Evolutionary conservation across 2,113 vertebrate species (phyloP).

Genomic region (Gambusia affinis): DNA sequence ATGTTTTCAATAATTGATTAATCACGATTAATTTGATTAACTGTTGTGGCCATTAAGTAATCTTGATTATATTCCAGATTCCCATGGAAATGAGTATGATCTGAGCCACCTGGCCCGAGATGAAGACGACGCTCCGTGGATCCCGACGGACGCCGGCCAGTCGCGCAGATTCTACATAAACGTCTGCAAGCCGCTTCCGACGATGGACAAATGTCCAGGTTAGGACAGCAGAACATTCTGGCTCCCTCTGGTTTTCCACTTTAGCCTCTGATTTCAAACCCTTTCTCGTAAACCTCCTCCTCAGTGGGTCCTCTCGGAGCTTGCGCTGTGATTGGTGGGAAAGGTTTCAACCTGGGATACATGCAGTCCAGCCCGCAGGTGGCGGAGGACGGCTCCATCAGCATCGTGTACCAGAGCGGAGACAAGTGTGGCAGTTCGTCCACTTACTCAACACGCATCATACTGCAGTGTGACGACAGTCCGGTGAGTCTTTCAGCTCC

Average conservation of each 20-base stretch:
- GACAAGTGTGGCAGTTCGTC: slow-evolving; percentile 80
- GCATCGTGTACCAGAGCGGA: slow-evolving; percentile 88
- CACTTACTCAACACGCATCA: slow-evolving; percentile 89
- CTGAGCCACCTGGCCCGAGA: slow-evolving; percentile 86
- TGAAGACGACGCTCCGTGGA: slow-evolving; percentile 80
- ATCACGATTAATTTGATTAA: no score
- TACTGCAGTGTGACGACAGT: slow-evolving; percentile 88
- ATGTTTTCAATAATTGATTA: no score
- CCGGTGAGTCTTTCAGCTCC: slow-evolving; percentile 68
- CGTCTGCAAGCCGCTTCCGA: slow-evolving; percentile 89
- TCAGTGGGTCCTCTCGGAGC: slow-evolving; percentile 89
- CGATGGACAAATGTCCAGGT: slow-evolving; percentile 83
- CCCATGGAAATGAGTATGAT: slow-evolving; percentile 90
- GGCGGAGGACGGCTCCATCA: slow-evolving; percentile 87
- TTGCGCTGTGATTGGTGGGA: slow-evolving; percentile 78
- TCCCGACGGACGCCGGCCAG: slow-evolving; percentile 75
- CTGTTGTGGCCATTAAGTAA: no score
- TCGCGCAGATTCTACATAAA: slow-evolving; percentile 88
- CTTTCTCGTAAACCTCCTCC: background rate
- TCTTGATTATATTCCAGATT: slow-evolving; percentile 75
- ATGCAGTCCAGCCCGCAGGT: slow-evolving; percentile 89
- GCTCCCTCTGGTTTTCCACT: background rate
- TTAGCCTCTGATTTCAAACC: background rate
- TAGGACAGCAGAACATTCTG: slow-evolving; percentile 6
- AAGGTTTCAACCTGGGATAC: slow-evolving; percentile 85